Evolutionary conservation across 2,113 vertebrate genomes (phyloP).

Genomic region (Narcine bancroftii): DNA sequence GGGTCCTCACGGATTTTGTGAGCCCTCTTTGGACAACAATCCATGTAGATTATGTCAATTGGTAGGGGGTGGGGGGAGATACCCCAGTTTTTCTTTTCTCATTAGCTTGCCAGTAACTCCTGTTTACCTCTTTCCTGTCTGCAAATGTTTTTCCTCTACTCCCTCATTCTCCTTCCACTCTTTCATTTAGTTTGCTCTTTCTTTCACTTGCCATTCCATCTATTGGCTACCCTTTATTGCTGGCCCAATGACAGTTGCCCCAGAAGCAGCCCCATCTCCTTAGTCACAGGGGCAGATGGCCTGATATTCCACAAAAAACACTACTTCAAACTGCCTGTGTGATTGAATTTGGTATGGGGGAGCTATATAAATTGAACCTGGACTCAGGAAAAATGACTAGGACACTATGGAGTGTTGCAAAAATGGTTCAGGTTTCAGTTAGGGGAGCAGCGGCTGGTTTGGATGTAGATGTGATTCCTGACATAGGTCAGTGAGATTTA

Average conservation of each 20-base stretch:
- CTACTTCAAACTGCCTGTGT: not conserved
- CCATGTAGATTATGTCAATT: too few species aligned
- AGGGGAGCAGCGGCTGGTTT: too few species aligned
- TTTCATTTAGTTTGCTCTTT: not conserved
- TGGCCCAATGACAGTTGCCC: not conserved
- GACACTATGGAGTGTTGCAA: not conserved
- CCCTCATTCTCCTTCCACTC: not conserved
- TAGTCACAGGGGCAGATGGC: not conserved
- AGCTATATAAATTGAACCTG: too few species aligned
- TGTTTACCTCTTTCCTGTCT: not conserved
- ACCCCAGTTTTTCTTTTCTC: not conserved
- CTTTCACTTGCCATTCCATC: not conserved
- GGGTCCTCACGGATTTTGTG: too few species aligned
- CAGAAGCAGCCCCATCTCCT: not conserved
- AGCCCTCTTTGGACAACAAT: too few species aligned
- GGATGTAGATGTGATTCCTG: not conserved
- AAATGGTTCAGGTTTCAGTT: not conserved
- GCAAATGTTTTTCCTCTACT: not conserved
- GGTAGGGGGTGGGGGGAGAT: too few species aligned
- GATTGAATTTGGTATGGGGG: not conserved
- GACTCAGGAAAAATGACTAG: too few species aligned
- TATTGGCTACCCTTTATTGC: not conserved
- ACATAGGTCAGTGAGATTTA: not conserved
- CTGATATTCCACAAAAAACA: not conserved
- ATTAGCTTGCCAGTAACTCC: not conserved